phyloP scores from a whole-genome alignment of 1,140 invertebrate species.

The Ostrea denselamellosa region DNA sequence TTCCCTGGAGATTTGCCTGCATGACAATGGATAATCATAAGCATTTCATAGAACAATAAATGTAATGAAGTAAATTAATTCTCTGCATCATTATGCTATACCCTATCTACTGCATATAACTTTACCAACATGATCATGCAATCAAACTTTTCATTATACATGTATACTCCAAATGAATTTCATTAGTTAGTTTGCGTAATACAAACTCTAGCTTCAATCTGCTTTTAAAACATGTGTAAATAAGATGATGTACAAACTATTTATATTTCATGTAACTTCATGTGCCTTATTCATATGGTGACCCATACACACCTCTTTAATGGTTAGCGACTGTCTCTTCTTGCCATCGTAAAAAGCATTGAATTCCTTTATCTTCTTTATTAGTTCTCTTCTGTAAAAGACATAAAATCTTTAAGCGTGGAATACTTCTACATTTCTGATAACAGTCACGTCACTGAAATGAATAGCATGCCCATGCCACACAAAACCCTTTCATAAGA shows the following conservation, averaged over 20 bases:
- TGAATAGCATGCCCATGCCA: constrained; percentile 1
- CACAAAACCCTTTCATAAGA: constrained; percentile 8
- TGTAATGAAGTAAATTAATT: neutral
- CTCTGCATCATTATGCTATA: neutral
- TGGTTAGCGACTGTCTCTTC: constrained; percentile 63
- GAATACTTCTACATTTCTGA: neutral
- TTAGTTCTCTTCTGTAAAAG: constrained; percentile 85
- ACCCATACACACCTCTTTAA: constrained; percentile 58
- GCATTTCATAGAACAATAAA: neutral
- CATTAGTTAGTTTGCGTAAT: neutral
- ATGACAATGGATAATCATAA: neutral
- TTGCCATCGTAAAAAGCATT: constrained; percentile 89
- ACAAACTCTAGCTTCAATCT: too few species aligned
- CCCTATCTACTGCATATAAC: too few species aligned
- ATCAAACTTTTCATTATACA: neutral
- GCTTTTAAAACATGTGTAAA: too few species aligned
- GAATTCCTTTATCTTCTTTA: constrained; percentile 88
- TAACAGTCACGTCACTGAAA: neutral
- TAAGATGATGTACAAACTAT: too few species aligned
- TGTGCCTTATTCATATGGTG: neutral
- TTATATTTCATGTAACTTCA: too few species aligned
- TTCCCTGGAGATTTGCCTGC: neutral
- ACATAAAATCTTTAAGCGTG: constrained; percentile 1
- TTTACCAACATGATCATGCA: constrained; percentile 8
- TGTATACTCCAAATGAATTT: neutral